Evolutionary conservation across 1,140 invertebrate genomes (phyloP), one percentile per base, ranked within the genome.

Genomic region (Mya arenaria): DNA sequence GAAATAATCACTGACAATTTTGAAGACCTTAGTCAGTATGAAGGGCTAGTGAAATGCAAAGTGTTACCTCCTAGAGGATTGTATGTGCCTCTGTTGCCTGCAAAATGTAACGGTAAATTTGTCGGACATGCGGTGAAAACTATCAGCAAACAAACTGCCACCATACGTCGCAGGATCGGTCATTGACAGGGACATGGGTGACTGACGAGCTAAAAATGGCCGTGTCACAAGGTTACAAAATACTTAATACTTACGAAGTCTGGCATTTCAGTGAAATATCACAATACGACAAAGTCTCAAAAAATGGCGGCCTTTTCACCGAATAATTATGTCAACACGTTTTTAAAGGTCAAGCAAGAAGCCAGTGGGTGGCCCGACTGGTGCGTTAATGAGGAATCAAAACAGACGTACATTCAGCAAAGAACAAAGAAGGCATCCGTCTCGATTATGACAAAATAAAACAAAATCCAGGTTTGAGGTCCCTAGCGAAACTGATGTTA

Each of bases 401-500:
- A 62, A 28, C 3, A 25, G 8, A 34, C 62, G 87, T 93, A 92
- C 72, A 86, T 93, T 6, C 28, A 17, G 19, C 17, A 48, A 17
- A 58, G 3, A 15, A n/a, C 30, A 69, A 83, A 8, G 90, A 94
- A 85, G 90, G 90, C 19, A 80, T 94, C 48, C 39, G 66, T 19
- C 73, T 94, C 23, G 88, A 93, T 36, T 48, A 25, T 4, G 52
- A 85, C 23, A 88, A 89, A 48, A 92, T 93, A 44, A 66, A 48
- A 34, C 82, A 88, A 65, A 94, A 93, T 79, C 83, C 89, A 0
- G 92, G 91, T 19, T 23, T 83, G 19, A 23, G 88, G 37, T 36
- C 60, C n/a, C 23, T 89, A n/a, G 44, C 44, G 10, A 48, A 48
- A 48, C n/a, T 48, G 44, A 48, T 48, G 44, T n/a, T 48, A n/a